A percentile compares a stretch with the other conserved stretches of the same genome.
Evolutionary conservation across 1,140 invertebrate genomes (phyloP).

Genomic region (Ectropis grisescens): DNA sequence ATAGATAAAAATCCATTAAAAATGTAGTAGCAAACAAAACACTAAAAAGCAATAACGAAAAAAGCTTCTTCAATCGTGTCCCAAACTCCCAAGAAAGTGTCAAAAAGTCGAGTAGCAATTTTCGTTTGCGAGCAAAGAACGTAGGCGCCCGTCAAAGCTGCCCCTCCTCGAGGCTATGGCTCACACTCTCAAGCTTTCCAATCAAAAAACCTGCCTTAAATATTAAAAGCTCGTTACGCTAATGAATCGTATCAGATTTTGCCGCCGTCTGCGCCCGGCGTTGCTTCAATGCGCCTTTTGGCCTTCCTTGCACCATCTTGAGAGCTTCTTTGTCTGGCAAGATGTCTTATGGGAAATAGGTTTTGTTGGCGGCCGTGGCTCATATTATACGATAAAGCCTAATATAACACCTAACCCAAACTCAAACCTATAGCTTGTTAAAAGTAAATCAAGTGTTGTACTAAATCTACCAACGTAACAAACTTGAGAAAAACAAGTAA

Average conservation of each 20-base stretch:
- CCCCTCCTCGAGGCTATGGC: conserved; percentile 13
- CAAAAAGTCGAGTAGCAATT: conserved; percentile 18
- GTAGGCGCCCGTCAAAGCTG: conserved; percentile 12
- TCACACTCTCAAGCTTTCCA: conserved; percentile 46
- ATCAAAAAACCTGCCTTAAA: conserved; percentile 61
- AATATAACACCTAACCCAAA: no score
- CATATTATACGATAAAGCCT: no score
- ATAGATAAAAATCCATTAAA: no score
- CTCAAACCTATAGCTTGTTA: no score
- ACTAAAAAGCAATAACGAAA: no score
- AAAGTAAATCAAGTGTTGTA: no score
- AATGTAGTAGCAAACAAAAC: no score
- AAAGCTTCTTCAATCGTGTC: no score
- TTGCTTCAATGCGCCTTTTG: conserved; percentile 30
- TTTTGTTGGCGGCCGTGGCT: no score
- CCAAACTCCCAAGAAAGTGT: conserved; percentile 14
- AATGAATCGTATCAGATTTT: conserved; percentile 71
- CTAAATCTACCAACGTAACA: no score
- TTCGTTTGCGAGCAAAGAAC: conserved; percentile 13
- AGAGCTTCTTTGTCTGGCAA: conserved; percentile 35
- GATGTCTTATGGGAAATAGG: conserved; percentile 10
- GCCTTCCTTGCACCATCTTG: conserved; percentile 38
- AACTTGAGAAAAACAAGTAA: no score
- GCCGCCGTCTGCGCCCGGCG: conserved; percentile 17
- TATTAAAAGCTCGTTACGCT: conserved; percentile 68